Percentiles rank a stretch among this genome's conserved stretches.
Evolutionary conservation across 2,113 vertebrate species (phyloP).

Genomic region (Burhinus oedicnemus): DNA sequence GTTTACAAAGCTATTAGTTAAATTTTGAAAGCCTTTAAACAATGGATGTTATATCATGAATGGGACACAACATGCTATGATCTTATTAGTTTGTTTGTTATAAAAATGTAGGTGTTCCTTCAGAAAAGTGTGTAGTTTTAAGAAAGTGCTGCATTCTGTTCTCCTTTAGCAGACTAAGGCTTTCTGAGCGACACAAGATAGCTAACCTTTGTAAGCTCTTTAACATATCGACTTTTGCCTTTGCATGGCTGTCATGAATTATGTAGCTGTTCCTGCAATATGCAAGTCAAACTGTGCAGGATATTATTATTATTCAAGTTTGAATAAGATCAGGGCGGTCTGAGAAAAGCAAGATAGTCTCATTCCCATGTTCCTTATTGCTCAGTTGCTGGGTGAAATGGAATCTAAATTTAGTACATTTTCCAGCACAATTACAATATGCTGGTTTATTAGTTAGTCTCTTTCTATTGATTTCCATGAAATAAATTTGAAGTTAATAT

Average conservation of each 20-base stretch:
- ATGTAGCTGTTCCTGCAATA: not conserved
- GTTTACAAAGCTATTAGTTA: not conserved
- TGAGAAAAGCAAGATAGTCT: conserved; percentile 37
- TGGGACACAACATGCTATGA: not conserved
- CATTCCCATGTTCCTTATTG: conserved; percentile 32
- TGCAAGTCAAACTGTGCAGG: conserved; percentile 1
- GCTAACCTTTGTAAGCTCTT: not conserved
- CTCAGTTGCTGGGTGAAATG: not conserved
- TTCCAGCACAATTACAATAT: not conserved
- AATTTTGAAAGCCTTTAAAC: not conserved
- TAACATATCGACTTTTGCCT: not conserved
- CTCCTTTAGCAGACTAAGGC: not conserved
- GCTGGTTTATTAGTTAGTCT: not conserved
- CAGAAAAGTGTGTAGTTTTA: not conserved
- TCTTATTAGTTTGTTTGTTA: not conserved
- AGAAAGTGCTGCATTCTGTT: not conserved
- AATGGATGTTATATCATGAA: not conserved
- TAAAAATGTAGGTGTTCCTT: not conserved
- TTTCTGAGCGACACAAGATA: not conserved
- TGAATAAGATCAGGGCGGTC: conserved; percentile 40
- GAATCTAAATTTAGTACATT: conserved; percentile 57
- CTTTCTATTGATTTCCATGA: not conserved
- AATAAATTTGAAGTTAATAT: not conserved
- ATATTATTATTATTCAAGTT: conserved; percentile 45
- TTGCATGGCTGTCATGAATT: not conserved